Base-by-base conservation (phyloP, 2,888 invertebrate genomes). In the Ennomos quercinarius region DNA sequence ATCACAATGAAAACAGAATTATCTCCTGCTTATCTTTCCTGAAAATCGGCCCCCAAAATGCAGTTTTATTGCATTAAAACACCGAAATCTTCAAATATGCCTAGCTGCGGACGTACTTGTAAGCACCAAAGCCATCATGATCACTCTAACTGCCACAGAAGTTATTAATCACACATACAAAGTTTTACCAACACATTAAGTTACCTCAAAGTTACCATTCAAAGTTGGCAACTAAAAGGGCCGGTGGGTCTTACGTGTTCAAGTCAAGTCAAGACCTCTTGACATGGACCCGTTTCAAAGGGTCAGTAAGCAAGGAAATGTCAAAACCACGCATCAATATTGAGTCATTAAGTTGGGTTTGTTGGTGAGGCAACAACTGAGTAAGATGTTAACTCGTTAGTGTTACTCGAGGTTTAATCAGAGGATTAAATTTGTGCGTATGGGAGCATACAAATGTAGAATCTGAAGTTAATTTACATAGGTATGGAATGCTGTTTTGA, bases 301-400 rank as follows among this genome's bases (percentile, higher is more conserved):
- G 85, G 82, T 83, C 81, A 80, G 78, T 83, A 76, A 76, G 78
- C 80, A 80, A 79, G 84, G 80, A 87, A 86, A 89, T 77, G 90
- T 89, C 90, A 87, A 80, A 82, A 83, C 77, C 90, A 88, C 83
- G 73, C 86, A 86, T 87, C 87, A 87, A 89, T 91, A 89, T 89
- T 85, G 81, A 85, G 57, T 51, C 78, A 85, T 86, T 86, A 85
- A 81, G 77, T 81, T 78, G 77, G 81, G 83, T 77, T 76, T 79
- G 84, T 80, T 78, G 78, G 77, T 68, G 73, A 76, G 71, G 73
- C 72, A 71, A 72, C 70, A 80, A 84, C 80, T 83, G 80, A 80
- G 78, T 77, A 78, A 77, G 74, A 76, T 77, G 78, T 81, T 79
- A 76, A 77, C 75, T 79, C 68, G 67, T 64, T 69, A 69, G 77